Conservation (phyloP, 2,113 vertebrate genomes). For the Halcyon malimbica region DNA sequence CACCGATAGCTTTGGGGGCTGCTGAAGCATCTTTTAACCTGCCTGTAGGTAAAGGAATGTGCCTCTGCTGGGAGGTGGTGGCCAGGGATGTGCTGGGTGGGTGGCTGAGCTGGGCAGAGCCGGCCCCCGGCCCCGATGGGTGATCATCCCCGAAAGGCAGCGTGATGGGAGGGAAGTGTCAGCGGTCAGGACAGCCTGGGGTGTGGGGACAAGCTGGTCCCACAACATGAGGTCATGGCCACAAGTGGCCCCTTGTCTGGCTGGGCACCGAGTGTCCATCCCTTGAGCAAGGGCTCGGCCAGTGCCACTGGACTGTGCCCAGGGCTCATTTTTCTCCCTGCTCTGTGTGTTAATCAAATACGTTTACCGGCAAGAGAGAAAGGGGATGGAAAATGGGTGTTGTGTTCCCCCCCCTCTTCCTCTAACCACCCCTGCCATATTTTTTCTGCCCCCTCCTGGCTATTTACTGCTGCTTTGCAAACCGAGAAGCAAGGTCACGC, state of each 20-base stretch:
- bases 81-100: rapidly evolving
- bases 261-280: rapidly evolving
- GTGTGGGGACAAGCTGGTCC: background rate
- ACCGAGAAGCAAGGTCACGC: background rate
- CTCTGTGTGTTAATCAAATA: background rate
- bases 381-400: background rate
- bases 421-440: background rate
- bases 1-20: rapidly evolving
- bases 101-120: background rate
- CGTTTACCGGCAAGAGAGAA: background rate
- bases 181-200: background rate
- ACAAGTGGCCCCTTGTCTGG: background rate
- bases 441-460: background rate
- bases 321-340: rapidly evolving
- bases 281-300: background rate
- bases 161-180: background rate
- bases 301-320: rapidly evolving
- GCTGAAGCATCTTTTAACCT: background rate
- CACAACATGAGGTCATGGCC: rapidly evolving
- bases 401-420: background rate
- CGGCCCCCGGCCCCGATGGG: background rate
- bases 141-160: background rate
- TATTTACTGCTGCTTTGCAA: background rate
- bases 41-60: background rate
- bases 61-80: rapidly evolving